Base-by-base conservation (phyloP, 2,888 invertebrate genomes). In the Ellobium chinense region DNA sequence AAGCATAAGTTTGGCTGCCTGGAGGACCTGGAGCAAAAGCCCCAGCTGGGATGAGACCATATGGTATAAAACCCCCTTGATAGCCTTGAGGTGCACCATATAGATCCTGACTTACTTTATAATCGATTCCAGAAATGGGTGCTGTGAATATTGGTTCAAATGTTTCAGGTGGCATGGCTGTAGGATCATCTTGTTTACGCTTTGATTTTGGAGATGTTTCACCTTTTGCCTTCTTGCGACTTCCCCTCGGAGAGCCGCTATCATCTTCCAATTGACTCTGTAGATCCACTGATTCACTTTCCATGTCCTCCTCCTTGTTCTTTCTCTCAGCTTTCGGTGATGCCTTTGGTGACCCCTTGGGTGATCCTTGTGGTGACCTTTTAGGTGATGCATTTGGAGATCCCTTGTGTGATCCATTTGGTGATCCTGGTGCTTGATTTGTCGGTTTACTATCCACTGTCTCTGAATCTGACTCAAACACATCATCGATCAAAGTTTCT, bases 81-180 rank as follows among this genome's bases (percentile, higher is more conserved):
- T 80, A 83, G 27, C 77, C 77, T 73, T 72, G 60, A 14, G 80
- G 79, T 72, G 72, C 39, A 12, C 77, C 76, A 24, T 31, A 31
- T 27, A 27, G 79, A 27, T 83, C 73, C 65, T 83, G 82, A 29
- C 88, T 88, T 27, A 79, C 79, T 21, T 79, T 82, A 34, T 82
- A 82, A 36, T 82, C 72, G 12, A 83, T 81, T 18, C 83, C 81
- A 7, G 85, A 80, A 24, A 79, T 81, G 18, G 85, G 78, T 14
- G 83, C 85, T 18, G 86, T 85, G 82, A 90, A 90, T 24, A 90
- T 86, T 2, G 90, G 90, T 18, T 88, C 89, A 82, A 86, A 86
- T 3, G 88, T 85, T 78, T 90, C 90, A 29, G 90, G 90, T 7
- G 89, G 89, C 18, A 88, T 66, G 18, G 81, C 85, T 31, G 65